These are phyloP conservation scores for Cheilinus undulatus DNA, from an alignment of 2,113 vertebrate species.

Conservation along the genomic window DNA sequence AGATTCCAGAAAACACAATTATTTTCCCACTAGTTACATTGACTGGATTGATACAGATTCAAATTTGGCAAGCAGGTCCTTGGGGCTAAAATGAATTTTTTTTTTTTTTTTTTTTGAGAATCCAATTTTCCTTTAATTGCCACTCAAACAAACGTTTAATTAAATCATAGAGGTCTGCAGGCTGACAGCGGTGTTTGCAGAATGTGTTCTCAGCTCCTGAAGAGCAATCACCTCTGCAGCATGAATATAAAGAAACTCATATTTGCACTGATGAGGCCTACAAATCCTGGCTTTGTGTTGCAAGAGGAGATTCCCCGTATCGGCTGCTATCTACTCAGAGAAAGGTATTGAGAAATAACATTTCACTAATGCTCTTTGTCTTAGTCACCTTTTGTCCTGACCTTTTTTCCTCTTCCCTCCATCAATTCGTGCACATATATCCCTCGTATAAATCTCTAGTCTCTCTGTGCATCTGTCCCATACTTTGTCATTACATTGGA, in stretches of 20 bases:
- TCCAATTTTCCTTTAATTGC: constrained; percentile 8
- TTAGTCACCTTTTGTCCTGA: background rate
- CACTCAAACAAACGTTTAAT: background rate
- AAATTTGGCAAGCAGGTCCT: background rate
- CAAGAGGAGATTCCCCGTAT: background rate
- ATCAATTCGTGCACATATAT: background rate
- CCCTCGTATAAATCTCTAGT: background rate
- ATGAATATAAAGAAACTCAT: constrained; percentile 9
- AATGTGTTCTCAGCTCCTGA: constrained; percentile 14
- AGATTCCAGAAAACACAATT: background rate
- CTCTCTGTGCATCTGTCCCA: background rate
- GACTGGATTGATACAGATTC: background rate
- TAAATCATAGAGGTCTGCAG: background rate
- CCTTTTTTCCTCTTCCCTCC: background rate
- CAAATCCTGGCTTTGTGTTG: background rate
- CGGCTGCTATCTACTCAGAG: background rate
- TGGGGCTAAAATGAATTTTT: background rate
- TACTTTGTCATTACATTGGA: background rate
- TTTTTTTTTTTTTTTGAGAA: background rate
- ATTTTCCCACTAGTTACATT: background rate
- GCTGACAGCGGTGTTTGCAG: constrained; percentile 4
- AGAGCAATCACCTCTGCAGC: constrained; percentile 13
- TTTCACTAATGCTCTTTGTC: constrained; percentile 3
- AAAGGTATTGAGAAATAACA: background rate
- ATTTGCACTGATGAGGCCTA: background rate